Percentiles rank a stretch among this genome's conserved stretches.
phyloP scores from a whole-genome alignment of 2,888 invertebrate species.

The Acleris emargana region DNA sequence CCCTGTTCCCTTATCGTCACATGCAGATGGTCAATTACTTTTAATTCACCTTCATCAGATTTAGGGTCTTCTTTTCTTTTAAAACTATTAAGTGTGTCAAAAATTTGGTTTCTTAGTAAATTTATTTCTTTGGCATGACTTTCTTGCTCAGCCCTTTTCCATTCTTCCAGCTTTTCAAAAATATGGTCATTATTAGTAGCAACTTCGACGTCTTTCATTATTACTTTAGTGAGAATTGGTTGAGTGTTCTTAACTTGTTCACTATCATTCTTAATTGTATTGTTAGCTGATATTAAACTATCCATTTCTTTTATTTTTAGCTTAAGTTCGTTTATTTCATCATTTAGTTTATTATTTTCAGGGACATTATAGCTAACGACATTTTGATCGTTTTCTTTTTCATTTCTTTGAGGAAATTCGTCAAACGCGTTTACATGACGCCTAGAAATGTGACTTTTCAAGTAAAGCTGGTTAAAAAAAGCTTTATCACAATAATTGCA shows the following conservation, averaged over 20 bases:
- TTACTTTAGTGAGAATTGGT: constrained; percentile 42
- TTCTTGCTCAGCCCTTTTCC: constrained; percentile 80
- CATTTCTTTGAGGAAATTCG: constrained; percentile 64
- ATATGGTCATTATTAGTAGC: constrained; percentile 62
- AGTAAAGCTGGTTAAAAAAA: constrained; percentile 86
- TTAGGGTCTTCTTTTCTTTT: constrained; percentile 58
- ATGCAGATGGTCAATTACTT: constrained; percentile 67
- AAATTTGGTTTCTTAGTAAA: constrained; percentile 67
- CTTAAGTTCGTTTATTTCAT: constrained; percentile 74
- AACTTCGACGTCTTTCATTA: constrained; percentile 65
- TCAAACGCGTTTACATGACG: constrained; percentile 76
- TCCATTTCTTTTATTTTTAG: constrained; percentile 78
- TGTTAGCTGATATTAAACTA: constrained; percentile 51
- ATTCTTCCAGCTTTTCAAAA: constrained; percentile 73
- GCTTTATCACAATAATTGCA: constrained; percentile 87
- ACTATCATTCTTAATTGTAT: constrained; percentile 38
- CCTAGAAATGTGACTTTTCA: constrained; percentile 85
- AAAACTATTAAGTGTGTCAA: constrained; percentile 64
- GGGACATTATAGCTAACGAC: constrained; percentile 47
- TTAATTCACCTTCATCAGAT: constrained; percentile 51
- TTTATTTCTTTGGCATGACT: constrained; percentile 82
- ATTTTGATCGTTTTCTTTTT: constrained; percentile 42
- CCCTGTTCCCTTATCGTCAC: constrained; percentile 79
- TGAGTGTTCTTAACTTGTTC: constrained; percentile 34
- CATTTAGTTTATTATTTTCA: constrained; percentile 84